phyloP scores from a whole-genome alignment of 2,113 vertebrate genomes.

The Oryzias melastigma region DNA sequence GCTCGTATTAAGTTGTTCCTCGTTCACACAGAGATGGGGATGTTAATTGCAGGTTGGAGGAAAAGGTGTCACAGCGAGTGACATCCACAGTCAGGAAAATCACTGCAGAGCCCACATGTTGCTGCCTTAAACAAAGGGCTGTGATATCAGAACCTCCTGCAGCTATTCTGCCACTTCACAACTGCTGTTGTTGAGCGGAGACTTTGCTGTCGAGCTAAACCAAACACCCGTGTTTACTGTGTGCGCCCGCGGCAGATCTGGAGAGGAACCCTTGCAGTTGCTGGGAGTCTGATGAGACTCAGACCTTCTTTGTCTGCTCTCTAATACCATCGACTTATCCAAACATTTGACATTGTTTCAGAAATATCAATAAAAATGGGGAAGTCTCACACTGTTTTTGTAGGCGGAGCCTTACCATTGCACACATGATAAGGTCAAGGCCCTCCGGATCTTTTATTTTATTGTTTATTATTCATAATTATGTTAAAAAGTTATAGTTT shows the following conservation, averaged over 20 bases:
- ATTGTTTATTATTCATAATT: too few species aligned
- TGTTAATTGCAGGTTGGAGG: conserved; percentile 15
- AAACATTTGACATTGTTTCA: too few species aligned
- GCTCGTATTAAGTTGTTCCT: conserved; percentile 3
- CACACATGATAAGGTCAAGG: too few species aligned
- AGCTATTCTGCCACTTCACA: neutral
- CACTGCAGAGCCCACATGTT: neutral
- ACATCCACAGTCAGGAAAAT: conserved; percentile 7
- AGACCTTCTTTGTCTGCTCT: neutral
- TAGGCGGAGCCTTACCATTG: too few species aligned
- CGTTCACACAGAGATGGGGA: neutral
- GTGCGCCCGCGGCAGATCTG: conserved; percentile 2
- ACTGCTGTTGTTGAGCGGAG: neutral
- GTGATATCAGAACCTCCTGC: conserved; percentile 13
- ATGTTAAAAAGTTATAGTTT: too few species aligned
- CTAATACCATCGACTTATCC: too few species aligned
- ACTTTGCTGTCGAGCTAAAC: neutral
- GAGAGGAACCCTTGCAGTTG: conserved; percentile 21
- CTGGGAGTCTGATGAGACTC: neutral
- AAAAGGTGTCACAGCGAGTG: neutral
- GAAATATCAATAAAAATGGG: too few species aligned
- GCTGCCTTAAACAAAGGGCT: conserved; percentile 9
- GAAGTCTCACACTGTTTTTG: too few species aligned
- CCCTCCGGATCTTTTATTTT: too few species aligned
- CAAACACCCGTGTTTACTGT: conserved; percentile 4